Base-by-base conservation (phyloP, 2,888 invertebrate genomes). In the Aromia moschata region DNA sequence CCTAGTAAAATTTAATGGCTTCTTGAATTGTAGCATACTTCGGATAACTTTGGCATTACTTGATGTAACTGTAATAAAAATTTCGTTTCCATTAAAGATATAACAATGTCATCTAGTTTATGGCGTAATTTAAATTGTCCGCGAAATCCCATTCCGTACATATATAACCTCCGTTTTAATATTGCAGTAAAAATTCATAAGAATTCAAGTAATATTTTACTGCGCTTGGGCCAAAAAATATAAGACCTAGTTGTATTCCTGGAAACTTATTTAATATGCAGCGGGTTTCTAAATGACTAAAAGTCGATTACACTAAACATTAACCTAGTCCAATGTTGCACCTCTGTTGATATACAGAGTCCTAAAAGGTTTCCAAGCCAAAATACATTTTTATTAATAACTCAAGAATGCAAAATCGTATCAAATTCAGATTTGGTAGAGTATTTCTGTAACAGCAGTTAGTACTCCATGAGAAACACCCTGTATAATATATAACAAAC, bases 191-290 rank as follows among this genome's bases (percentile, higher is more conserved):
- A 55, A 58, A 53, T 58, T 58, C 52, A 20, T 40, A 45, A 44
- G 46, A 56, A 44, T 38, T n/a, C 36, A 15, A 38, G 53, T 16
- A 46, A 45, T 49, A 58, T 56, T 58, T 57, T 52, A 46, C 53
- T 53, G 53, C 53, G 49, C 57, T 59, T 17, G 11, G 51, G 20
- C 20, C 58, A 56, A 56, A 56, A 60, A 58, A 64, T 61, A 43
- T 41, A 38, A 17, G 33, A 2, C 3, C 11, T 33, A 33, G 12
- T 30, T 56, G 51, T 61, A 58, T 51, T 20, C 36, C 36, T 15
- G 41, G 31, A 46, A 55, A 51, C 36, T 41, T 46, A n/a, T n/a
- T n/a, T n/a, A n/a, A n/a, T n/a, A n/a, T n/a, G n/a, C n/a, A n/a
- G n/a, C n/a, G n/a, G n/a, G n/a, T n/a, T n/a, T n/a, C n/a, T n/a